Evolutionary conservation across 1,140 invertebrate species (phyloP).

Genomic region (Pachypsylla venusta): DNA sequence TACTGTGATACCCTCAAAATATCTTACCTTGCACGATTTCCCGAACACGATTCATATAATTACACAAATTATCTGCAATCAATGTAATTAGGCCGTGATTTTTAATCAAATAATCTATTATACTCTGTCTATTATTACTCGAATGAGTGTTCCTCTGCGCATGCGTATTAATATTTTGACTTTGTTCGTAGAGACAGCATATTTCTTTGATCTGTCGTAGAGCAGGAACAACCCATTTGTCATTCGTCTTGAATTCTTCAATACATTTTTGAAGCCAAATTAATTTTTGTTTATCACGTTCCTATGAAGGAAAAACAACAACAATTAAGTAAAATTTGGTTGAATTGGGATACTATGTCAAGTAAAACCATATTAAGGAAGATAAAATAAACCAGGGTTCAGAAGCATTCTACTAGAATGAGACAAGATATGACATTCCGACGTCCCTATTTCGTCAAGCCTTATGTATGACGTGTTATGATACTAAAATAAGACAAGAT

Average conservation of each 20-base stretch:
- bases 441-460: too few relatives aligned
- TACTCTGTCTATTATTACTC: conserved; percentile 39
- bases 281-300: conserved; percentile 89
- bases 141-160: not conserved
- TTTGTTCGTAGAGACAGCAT: conserved; percentile 81
- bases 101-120: conserved; percentile 82
- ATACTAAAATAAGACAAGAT: too few relatives aligned
- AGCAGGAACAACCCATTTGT: conserved; percentile 84
- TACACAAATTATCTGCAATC: conserved; percentile 81
- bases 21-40: conserved; percentile 43
- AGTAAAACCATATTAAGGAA: too few relatives aligned
- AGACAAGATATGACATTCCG: too few relatives aligned
- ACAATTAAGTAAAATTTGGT: too few relatives aligned
- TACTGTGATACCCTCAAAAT: not conserved
- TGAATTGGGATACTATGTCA: too few relatives aligned
- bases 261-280: conserved; percentile 92
- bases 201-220: conserved; percentile 93
- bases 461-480: too few relatives aligned
- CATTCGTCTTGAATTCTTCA: conserved; percentile 75
- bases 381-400: too few relatives aligned
- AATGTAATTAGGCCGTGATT: conserved; percentile 86
- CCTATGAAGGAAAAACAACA: conserved; percentile 37
- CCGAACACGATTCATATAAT: conserved; percentile 79
- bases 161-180: conserved; percentile 47
- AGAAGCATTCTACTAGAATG: too few relatives aligned